Evolutionary conservation across 2,113 vertebrate genomes (phyloP), one percentile per base, ranked within the genome.

Genomic region (Podarcis cretensis): DNA sequence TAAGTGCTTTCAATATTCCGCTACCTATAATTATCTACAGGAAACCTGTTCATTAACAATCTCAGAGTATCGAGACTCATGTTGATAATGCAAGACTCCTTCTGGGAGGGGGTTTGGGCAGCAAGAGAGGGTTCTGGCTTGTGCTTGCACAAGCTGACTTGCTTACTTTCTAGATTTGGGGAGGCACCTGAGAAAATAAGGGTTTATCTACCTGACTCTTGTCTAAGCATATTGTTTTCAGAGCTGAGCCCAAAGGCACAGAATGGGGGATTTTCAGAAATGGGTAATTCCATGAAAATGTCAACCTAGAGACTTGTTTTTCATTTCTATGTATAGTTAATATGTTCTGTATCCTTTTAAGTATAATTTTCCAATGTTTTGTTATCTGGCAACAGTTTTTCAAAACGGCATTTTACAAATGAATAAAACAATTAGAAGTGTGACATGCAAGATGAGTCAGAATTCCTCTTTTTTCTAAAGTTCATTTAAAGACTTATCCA

Each of bases 1-100:
- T 96, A 97, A 97, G 96, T 97, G 96, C 96, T 96, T 97, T 97
- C 91, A 91, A 95, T 96, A 96, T 95, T 96, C 96, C 96, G 95
- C 93, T 95, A 96, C 95, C 96, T 97, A 95, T 97, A 97, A 97
- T 97, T 97, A 97, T 97, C 95, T 96, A 77, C 96, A 94, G 95
- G 95, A 97, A 97, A 96, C 48, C 77, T 94, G 94, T 96, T 97
- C 96, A 96, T 97, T 97, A 97, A 95, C 94, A 89, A 87, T 94
- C 94, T 93, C 85, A 89, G 95, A 90, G 86, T 94, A 95, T n/a
- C 23, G 8, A 82, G 86, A 82, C 90, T 96, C 30, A 78, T 92
- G 85, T 40, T 66, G 94, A 0, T 2, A 80, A 88, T 37, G 13
- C 2, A 77, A 83, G 88, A 80, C 89, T 57, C 75, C 87, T 91